phyloP scores from a whole-genome alignment of 2,113 vertebrate genomes.

The Chionis minor region DNA sequence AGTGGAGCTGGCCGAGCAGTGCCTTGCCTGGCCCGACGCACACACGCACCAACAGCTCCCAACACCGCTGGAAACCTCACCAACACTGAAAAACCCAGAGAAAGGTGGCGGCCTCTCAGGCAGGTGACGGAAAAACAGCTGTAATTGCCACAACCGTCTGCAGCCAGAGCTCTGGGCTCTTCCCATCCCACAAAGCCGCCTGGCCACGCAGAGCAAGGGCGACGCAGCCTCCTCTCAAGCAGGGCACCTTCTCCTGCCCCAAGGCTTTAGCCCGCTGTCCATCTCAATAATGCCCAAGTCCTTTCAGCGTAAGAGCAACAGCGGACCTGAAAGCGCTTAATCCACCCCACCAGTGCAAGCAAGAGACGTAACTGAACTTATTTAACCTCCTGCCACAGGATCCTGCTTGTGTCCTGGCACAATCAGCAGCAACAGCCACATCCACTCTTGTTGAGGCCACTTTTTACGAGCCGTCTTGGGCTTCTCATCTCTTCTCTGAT shows the following conservation, averaged over 20 bases:
- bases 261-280: not conserved
- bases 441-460: not conserved
- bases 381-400: not conserved
- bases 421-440: not conserved
- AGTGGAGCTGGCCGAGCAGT: not conserved
- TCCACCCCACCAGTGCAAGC: not conserved
- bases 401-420: not conserved
- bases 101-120: not conserved
- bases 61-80: not conserved
- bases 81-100: not conserved
- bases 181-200: not conserved
- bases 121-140: not conserved
- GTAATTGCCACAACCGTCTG: accelerated
- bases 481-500: not conserved
- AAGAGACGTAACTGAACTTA: not conserved
- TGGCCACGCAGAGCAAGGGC: too few species aligned
- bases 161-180: not conserved
- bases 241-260: not conserved
- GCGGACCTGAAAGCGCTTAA: not conserved
- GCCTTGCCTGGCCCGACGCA: not conserved
- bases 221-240: not conserved
- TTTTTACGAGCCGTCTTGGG: not conserved
- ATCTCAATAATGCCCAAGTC: accelerated
- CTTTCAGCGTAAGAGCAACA: not conserved
- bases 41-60: not conserved